A percentile compares a stretch with the other conserved stretches of the same genome.
These are phyloP conservation scores for Bradynema listronoti DNA, from an alignment of 1,140 invertebrate genomes.

Conservation along the genomic window DNA sequence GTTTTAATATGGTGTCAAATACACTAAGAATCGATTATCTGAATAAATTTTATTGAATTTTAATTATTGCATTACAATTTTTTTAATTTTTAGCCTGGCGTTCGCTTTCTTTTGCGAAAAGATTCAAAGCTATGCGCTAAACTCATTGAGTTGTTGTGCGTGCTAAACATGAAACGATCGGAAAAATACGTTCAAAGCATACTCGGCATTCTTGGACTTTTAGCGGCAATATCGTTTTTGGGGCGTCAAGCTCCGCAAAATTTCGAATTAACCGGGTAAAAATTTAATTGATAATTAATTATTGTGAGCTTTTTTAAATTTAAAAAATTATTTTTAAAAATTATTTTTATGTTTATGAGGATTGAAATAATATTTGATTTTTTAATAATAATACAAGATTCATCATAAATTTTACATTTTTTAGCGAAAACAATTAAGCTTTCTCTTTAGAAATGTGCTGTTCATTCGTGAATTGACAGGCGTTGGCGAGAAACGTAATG, in stretches of 20 bases:
- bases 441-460: constrained; percentile 23
- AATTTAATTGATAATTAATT: background rate
- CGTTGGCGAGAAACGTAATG: constrained; percentile 22
- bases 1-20: no score
- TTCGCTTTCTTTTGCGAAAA: constrained; percentile 20
- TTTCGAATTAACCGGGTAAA: constrained; percentile 4
- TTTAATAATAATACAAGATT: no score
- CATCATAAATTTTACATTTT: no score
- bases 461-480: constrained; percentile 19
- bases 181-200: constrained; percentile 25
- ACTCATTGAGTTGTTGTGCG: constrained; percentile 22
- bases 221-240: constrained; percentile 9
- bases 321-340: no score
- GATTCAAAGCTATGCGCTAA: constrained; percentile 19
- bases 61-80: no score
- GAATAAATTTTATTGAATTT: background rate
- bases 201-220: constrained; percentile 9
- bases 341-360: no score
- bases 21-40: background rate
- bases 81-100: constrained; percentile 18
- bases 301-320: no score
- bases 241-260: constrained; percentile 4
- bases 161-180: constrained; percentile 7
- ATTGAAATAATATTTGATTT: no score
- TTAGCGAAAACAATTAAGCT: no score